Conservation (phyloP, 2,797 vertebrate genomes). For the Zonotrichia albicollis region DNA sequence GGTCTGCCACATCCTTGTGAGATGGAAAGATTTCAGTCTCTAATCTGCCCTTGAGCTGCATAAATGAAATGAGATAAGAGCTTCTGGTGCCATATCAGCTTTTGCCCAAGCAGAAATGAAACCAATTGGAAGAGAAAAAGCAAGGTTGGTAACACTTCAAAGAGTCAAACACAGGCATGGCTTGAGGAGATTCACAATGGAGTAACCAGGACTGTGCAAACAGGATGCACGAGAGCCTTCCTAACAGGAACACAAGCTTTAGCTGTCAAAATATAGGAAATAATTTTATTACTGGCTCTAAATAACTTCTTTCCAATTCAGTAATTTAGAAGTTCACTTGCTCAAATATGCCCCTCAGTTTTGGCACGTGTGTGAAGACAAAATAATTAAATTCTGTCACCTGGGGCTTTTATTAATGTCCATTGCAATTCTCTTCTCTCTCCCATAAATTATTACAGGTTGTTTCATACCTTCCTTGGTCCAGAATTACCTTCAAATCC, state of each 20-base stretch:
- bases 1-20: neutral
- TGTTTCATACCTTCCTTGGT: neutral
- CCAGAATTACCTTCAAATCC: neutral
- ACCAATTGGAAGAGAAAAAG: neutral
- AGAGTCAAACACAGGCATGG: neutral
- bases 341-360: neutral
- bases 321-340: neutral
- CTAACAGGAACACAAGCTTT: neutral
- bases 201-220: neutral
- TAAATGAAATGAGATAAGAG: neutral
- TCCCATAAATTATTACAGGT: neutral
- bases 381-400: neutral
- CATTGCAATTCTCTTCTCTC: neutral
- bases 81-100: neutral
- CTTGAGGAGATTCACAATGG: neutral
- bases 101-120: neutral
- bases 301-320: neutral
- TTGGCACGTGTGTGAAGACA: neutral
- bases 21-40: neutral
- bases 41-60: neutral
- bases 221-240: neutral
- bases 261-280: neutral
- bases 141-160: neutral
- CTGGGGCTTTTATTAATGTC: neutral
- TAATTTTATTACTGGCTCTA: neutral